Base-by-base conservation (phyloP, 2,797 vertebrate genomes). In the Esox masquinongy region DNA sequence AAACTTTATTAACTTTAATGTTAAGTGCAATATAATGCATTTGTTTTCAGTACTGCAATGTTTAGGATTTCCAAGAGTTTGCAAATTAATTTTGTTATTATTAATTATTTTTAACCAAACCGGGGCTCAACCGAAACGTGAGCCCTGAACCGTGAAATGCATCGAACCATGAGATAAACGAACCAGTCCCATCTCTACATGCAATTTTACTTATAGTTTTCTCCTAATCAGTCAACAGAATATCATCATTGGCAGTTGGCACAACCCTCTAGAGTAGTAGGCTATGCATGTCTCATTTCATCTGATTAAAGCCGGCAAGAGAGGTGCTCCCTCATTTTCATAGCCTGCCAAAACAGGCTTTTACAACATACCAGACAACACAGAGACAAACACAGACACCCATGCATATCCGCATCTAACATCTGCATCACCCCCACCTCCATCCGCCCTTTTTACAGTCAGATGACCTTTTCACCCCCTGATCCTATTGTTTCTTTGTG, bases 341-440 rank as follows among this genome's bases (percentile, higher is more conserved):
- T 74, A 61, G 72, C 49, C 59, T 53, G 63, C 78, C 67, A 31
- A 73, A 70, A 68, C 78, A 77, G 49, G 70, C 53, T 76, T 78
- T 68, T 34, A 34, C 66, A 34, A 14, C 61, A 43, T 43, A 47
- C 43, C 64, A 63, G n/a, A 63, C 61, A 63, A 59, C 50, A 59
- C 74, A 69, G 39, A 69, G 9, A 56, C 64, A 83, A 72, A 77
- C 75, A 81, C 81, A 76, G 75, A 2, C 56, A 67, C n/a, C 51
- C 24, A 56, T 69, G n/a, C 51, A 63, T 53, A 1, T 70, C 68
- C 75, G 77, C 73, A 75, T 51, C 71, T 56, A 36, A 43, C 39
- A 56, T 73, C 34, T 56, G 17, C 51, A 61, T 56, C 51, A 53
- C 24, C 29, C 31, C 70, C 50, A 19, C 26, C 29, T 39, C 36